Conservation (phyloP, 2,888 invertebrate genomes). For the Ophion obscuratus region DNA sequence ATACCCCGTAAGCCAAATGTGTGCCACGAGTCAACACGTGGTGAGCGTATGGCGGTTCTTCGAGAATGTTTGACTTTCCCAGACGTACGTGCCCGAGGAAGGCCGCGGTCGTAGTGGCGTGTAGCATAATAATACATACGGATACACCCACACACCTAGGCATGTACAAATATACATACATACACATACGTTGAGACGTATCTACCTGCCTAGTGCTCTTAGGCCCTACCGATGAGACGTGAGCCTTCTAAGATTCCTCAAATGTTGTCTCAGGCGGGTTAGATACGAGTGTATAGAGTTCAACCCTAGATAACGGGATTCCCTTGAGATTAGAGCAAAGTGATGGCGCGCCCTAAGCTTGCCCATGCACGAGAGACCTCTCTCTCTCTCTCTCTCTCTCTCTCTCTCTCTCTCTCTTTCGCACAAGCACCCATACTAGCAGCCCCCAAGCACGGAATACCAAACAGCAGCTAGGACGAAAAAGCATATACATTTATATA, state of each 20-base stretch:
- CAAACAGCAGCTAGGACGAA: conserved; percentile 43
- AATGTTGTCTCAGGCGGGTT: conserved; percentile 82
- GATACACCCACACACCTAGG: conserved; percentile 1
- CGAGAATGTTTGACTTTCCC: conserved; percentile 84
- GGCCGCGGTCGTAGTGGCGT: conserved; percentile 65
- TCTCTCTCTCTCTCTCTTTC: neutral
- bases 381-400: neutral
- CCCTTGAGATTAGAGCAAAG: conserved; percentile 60
- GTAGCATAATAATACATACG: conserved; percentile 14
- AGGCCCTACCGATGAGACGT: conserved; percentile 52
- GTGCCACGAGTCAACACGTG: conserved; percentile 81
- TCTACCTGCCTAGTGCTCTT: conserved; percentile 75
- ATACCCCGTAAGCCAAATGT: conserved; percentile 77
- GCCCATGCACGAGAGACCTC: neutral
- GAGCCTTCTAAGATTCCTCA: conserved; percentile 76
- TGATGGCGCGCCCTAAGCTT: conserved; percentile 38
- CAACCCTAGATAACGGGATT: conserved; percentile 74
- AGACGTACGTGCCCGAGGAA: conserved; percentile 75
- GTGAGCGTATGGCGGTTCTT: conserved; percentile 76
- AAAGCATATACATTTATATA: neutral
- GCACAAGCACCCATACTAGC: neutral
- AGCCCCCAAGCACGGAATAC: conserved; percentile 33
- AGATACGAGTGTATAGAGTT: conserved; percentile 74
- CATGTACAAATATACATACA: conserved; percentile 26
- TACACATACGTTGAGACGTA: conserved; percentile 49